These are phyloP conservation scores for Patella ulyssiponensis DNA, from an alignment of 2,888 invertebrate species.

Conservation along the genomic window DNA sequence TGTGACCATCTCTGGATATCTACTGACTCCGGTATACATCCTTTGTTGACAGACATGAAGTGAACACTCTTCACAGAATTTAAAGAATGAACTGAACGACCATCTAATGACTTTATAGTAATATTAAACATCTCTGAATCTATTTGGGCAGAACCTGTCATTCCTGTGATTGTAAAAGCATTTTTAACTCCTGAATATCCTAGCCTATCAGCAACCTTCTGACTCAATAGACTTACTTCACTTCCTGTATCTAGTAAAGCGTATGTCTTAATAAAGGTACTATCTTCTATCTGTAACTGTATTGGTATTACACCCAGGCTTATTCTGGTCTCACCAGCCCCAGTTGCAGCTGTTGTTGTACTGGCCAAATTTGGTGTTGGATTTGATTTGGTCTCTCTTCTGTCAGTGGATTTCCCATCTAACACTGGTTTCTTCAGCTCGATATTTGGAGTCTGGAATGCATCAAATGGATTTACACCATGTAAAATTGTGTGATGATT, in stretches of 20 bases:
- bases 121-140: neutral
- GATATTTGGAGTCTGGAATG: too few species aligned
- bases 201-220: neutral
- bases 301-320: neutral
- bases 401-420: neutral
- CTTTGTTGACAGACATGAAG: neutral
- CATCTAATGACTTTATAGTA: neutral
- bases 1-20: neutral
- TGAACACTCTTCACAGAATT: neutral
- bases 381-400: neutral
- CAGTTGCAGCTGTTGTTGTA: neutral
- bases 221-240: neutral
- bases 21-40: neutral
- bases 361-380: neutral
- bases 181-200: neutral
- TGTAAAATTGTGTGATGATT: neutral
- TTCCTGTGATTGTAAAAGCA: neutral
- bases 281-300: neutral
- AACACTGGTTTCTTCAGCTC: neutral
- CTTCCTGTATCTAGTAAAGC: neutral
- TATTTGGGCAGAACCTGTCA: neutral
- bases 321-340: neutral
- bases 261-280: neutral
- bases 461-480: neutral
- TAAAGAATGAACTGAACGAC: neutral